Evolutionary conservation across 2,888 invertebrate species (phyloP), one percentile per base, ranked within the genome.

Genomic region (Aethes cnicana): DNA sequence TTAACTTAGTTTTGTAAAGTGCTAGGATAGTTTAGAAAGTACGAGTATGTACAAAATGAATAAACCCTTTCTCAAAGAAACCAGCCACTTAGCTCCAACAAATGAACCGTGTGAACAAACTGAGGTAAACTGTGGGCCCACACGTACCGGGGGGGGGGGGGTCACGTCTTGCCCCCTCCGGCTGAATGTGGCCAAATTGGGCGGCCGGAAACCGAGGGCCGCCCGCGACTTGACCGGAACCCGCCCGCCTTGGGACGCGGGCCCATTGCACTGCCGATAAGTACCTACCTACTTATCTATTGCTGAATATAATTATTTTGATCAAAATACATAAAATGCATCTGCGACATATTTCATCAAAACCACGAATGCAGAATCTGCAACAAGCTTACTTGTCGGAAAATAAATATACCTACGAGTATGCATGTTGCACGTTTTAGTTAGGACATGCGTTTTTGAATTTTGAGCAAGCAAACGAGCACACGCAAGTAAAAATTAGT

Each of bases 221-320:
- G 81, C 78, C 87, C 88, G 83, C 85, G 86, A 85, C 84, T 86
- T 87, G 87, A 88, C 88, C 88, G 88, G 88, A 88, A 86, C 80
- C 75, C 69, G 68, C 77, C 78, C 80, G 77, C 81, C 81, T 80
- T 75, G 62, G 46, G 21, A 32, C 44, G 23, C 54, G 68, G 73
- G 55, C 76, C 77, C 86, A 74, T 70, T 80, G 46, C 46, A 23
- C 17, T 26, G 3, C n/a, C n/a, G 2, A 32, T 11, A 14, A 6
- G 32, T 8, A 11, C 6, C 16, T 16, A 8, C 5, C 16, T 32
- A 7, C 1, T 18, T 11, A 21, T 9, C 3, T 26, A 7, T 4
- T 26, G 26, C 4, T 8, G 9, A 26, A 3, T 8, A 32, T 7
- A 3, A 32, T 14, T 8, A 4, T 2, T 3, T 2, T 12, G 8